These are phyloP conservation scores for Cygnus olor DNA, from an alignment of 2,797 vertebrate genomes.

Conservation along the genomic window DNA sequence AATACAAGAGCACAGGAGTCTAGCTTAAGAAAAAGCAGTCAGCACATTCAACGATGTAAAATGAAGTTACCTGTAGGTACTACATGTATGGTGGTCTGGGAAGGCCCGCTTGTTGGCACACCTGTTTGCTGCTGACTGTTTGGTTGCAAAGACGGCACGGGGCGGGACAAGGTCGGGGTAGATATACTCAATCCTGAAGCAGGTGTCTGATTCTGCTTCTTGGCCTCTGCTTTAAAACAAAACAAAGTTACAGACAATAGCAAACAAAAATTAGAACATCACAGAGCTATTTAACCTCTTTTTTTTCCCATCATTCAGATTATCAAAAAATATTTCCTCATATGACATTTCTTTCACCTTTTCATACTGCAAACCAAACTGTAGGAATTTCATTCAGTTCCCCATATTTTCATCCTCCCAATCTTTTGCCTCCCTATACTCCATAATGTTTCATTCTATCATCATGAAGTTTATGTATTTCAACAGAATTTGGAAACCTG, in stretches of 20 bases:
- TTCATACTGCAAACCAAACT: background rate
- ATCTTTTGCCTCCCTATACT: background rate
- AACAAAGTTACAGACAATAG: background rate
- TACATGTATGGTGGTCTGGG: constrained; percentile 80
- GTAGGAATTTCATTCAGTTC: background rate
- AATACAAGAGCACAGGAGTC: background rate
- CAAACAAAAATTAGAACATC: background rate
- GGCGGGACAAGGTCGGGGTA: constrained; percentile 70
- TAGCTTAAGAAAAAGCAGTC: background rate
- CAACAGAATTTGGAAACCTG: background rate
- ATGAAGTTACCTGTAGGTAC: constrained; percentile 79
- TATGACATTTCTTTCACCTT: background rate
- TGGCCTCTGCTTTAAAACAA: constrained; percentile 69
- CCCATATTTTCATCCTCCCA: background rate
- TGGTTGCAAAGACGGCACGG: constrained; percentile 72
- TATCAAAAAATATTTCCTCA: background rate
- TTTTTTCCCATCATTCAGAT: background rate
- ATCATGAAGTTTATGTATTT: background rate
- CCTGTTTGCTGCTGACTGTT: constrained; percentile 73
- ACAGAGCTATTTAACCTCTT: background rate
- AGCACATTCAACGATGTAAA: background rate
- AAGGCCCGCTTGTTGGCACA: constrained; percentile 78
- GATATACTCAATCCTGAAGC: constrained; percentile 47
- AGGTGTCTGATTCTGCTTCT: constrained; percentile 72
- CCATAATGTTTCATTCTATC: background rate